A percentile compares a stretch with the other conserved stretches of the same genome.
These are phyloP conservation scores for Drymodes brunneopygia DNA, from an alignment of 2,113 vertebrate species.

Conservation along the genomic window DNA sequence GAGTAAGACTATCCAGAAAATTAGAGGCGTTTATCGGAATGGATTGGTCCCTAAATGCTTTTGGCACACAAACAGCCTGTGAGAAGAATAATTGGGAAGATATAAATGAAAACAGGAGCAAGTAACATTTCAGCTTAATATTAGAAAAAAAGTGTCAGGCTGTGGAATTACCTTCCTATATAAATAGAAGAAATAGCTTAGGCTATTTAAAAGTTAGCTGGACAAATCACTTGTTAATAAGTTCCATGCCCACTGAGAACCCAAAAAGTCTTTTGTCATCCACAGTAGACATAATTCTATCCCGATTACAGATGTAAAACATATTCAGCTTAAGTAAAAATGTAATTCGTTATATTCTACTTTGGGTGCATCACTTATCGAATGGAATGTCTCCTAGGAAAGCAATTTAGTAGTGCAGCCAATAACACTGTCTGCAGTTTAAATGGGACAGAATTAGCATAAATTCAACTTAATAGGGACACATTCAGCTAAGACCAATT, in stretches of 20 bases:
- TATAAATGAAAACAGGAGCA: background rate
- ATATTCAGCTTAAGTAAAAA: conserved; percentile 24
- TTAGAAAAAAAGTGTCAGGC: background rate
- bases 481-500: conserved; percentile 3
- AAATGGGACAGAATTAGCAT: conserved; percentile 59
- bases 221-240: background rate
- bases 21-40: background rate
- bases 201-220: background rate
- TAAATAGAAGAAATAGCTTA: background rate
- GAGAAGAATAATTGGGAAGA: background rate
- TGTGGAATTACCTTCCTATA: background rate
- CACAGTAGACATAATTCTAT: background rate
- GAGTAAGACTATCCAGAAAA: background rate
- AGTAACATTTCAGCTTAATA: background rate
- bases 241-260: background rate
- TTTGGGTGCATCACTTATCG: conserved; percentile 18
- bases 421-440: conserved; percentile 24
- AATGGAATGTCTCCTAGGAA: conserved; percentile 46
- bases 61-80: background rate
- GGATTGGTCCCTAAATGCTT: background rate
- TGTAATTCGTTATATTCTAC: conserved; percentile 1
- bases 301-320: background rate
- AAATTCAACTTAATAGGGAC: conserved; percentile 42
- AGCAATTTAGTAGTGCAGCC: conserved; percentile 21
- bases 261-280: background rate